phyloP scores from a whole-genome alignment of 2,888 invertebrate genomes.

The Anodontia alba region DNA sequence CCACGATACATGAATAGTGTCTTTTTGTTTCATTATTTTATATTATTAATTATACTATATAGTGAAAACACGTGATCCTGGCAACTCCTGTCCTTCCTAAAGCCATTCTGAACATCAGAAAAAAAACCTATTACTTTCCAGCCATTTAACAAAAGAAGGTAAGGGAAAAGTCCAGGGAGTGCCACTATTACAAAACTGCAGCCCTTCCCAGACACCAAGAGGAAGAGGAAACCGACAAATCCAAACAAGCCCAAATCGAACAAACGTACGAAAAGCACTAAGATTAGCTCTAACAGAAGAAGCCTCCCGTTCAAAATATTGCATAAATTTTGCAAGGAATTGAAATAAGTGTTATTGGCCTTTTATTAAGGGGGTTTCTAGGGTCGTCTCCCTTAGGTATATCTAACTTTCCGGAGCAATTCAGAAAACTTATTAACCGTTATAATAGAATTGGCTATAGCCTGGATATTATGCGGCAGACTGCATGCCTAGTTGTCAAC shows the following conservation, averaged over 20 bases:
- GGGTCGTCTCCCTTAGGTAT: slow-evolving; percentile 19
- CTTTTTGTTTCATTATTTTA: background rate
- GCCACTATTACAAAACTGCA: too few relatives aligned
- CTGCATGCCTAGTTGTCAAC: too few relatives aligned
- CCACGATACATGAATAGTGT: slow-evolving; percentile 22
- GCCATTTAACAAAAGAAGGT: slow-evolving; percentile 3
- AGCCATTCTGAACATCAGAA: slow-evolving; percentile 16
- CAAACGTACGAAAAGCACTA: too few relatives aligned
- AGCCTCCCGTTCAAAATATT: slow-evolving; percentile 28
- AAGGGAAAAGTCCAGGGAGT: too few relatives aligned
- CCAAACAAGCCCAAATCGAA: too few relatives aligned
- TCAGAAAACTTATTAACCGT: too few relatives aligned
- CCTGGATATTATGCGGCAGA: too few relatives aligned
- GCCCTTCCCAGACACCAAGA: too few relatives aligned
- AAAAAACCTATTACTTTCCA: slow-evolving; percentile 11
- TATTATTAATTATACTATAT: slow-evolving; percentile 21
- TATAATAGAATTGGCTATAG: too few relatives aligned
- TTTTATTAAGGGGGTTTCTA: slow-evolving; percentile 25
- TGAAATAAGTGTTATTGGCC: slow-evolving; percentile 25
- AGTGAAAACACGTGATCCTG: slow-evolving; percentile 36
- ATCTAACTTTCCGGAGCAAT: too few relatives aligned
- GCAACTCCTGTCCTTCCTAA: slow-evolving; percentile 29
- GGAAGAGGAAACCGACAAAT: too few relatives aligned
- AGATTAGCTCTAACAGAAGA: too few relatives aligned
- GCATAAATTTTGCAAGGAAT: slow-evolving; percentile 23